A percentile compares a stretch with the other conserved stretches of the same genome.
Conservation (phyloP, 1,140 invertebrate species). For the Zaprionus lachaisei region DNA sequence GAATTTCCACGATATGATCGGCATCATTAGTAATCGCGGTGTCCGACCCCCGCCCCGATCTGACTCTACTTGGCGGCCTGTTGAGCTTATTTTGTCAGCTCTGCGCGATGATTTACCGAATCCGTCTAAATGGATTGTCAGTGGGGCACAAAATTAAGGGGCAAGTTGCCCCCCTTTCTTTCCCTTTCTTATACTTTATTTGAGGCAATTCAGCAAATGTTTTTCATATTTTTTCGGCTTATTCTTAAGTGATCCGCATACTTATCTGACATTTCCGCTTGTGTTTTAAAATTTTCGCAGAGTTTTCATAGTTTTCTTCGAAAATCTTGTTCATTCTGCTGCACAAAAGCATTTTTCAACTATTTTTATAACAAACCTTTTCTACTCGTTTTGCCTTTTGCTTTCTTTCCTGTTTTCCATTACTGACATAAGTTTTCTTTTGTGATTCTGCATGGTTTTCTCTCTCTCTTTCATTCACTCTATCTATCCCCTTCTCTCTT, state of each 20-base stretch:
- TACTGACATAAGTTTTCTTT: constrained; percentile 10
- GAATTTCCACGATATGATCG: constrained; percentile 52
- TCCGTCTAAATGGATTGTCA: background rate
- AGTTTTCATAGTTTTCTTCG: background rate
- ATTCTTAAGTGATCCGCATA: too few relatives aligned
- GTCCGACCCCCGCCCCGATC: constrained; percentile 6
- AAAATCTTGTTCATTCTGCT: background rate
- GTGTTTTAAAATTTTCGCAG: background rate
- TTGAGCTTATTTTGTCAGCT: constrained; percentile 12
- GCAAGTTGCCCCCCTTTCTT: background rate
- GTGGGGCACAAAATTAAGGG: background rate
- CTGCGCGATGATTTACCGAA: constrained; percentile 17
- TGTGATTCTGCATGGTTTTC: background rate
- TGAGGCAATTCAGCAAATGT: background rate
- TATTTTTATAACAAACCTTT: background rate
- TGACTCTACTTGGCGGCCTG: background rate
- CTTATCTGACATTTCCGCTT: background rate
- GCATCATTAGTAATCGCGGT: constrained; percentile 45
- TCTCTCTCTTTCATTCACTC: background rate
- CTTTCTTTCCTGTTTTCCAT: background rate
- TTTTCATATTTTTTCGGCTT: too few relatives aligned
- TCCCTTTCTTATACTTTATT: background rate
- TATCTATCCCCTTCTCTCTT: background rate
- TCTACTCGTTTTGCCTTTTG: background rate
- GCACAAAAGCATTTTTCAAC: background rate